Percentiles rank a stretch among this genome's conserved stretches.
These are phyloP conservation scores for Leptestheria dahalacensis DNA, from an alignment of 1,140 invertebrate species.

Conservation along the genomic window DNA sequence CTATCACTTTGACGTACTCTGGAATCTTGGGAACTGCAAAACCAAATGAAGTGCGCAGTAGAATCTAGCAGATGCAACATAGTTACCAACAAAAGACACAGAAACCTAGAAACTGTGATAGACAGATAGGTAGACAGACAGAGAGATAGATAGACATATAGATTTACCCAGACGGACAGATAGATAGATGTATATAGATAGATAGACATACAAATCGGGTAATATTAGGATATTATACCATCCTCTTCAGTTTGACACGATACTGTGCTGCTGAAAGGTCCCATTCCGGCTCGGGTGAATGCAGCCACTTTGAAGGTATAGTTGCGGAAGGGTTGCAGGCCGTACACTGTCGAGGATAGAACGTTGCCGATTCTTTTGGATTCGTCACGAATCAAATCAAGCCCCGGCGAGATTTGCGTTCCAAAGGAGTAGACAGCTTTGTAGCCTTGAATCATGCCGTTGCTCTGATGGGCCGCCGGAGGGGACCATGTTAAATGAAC, in stretches of 20 bases:
- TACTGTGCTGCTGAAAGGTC: constrained; percentile 60
- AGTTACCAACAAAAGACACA: too few species aligned
- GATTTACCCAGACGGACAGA: too few species aligned
- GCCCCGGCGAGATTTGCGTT: too few species aligned
- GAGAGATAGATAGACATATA: too few species aligned
- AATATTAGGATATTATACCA: constrained; percentile 37
- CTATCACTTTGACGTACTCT: constrained; percentile 26
- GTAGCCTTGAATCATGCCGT: constrained; percentile 52
- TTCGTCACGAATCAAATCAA: background rate
- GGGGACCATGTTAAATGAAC: constrained; percentile 60
- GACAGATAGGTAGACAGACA: too few species aligned
- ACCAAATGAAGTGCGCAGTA: background rate
- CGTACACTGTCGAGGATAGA: constrained; percentile 19
- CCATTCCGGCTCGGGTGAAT: constrained; percentile 75
- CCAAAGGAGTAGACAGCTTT: constrained; percentile 17
- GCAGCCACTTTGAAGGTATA: constrained; percentile 80
- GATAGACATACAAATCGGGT: too few species aligned
- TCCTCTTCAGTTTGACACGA: constrained; percentile 84
- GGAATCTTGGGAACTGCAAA: constrained; percentile 27
- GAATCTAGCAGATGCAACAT: background rate
- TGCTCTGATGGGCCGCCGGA: constrained; percentile 45
- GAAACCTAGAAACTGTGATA: too few species aligned
- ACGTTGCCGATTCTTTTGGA: constrained; percentile 4
- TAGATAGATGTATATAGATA: too few species aligned
- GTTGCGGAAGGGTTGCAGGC: constrained; percentile 73